phyloP scores from a whole-genome alignment of 2,797 vertebrate species.

The Mus minutoides region DNA sequence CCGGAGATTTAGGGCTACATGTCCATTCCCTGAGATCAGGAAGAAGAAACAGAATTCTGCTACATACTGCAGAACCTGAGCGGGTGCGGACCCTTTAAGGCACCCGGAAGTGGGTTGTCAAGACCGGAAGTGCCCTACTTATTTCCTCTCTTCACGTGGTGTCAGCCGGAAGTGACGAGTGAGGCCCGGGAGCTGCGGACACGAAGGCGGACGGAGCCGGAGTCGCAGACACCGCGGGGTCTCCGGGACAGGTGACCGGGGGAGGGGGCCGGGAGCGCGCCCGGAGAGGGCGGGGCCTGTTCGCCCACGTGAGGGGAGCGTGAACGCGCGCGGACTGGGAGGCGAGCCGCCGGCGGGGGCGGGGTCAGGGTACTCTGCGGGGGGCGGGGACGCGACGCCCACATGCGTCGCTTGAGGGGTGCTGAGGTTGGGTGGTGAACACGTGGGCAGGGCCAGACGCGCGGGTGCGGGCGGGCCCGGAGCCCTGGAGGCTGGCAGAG shows the following conservation, averaged over 20 bases:
- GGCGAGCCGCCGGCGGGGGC: constrained; percentile 36
- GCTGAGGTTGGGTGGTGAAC: not conserved
- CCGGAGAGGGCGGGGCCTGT: constrained; percentile 66
- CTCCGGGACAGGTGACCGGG: constrained; percentile 73
- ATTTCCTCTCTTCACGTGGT: constrained; percentile 77
- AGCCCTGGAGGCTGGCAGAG: too few relatives aligned
- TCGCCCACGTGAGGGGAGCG: not conserved
- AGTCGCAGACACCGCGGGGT: constrained; percentile 70
- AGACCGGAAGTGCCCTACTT: constrained; percentile 69
- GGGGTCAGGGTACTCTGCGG: constrained; percentile 62
- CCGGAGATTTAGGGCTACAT: not conserved
- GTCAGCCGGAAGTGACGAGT: constrained; percentile 73
- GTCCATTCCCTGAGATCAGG: not conserved
- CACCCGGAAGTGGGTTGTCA: constrained; percentile 32
- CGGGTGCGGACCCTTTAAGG: constrained; percentile 72
- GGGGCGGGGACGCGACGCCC: constrained; percentile 70
- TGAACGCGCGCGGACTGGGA: not conserved
- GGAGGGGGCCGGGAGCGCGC: constrained; percentile 58
- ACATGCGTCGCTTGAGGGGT: constrained; percentile 34
- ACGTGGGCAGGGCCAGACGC: not conserved
- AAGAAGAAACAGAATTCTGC: not conserved
- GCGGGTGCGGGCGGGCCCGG: not conserved
- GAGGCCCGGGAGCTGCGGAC: constrained; percentile 65
- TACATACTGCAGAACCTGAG: rapidly evolving
- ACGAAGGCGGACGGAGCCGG: constrained; percentile 61